Evolutionary conservation across 2,113 vertebrate species (phyloP), one percentile per base, ranked within the genome.

Genomic region (Myotis davidii): DNA sequence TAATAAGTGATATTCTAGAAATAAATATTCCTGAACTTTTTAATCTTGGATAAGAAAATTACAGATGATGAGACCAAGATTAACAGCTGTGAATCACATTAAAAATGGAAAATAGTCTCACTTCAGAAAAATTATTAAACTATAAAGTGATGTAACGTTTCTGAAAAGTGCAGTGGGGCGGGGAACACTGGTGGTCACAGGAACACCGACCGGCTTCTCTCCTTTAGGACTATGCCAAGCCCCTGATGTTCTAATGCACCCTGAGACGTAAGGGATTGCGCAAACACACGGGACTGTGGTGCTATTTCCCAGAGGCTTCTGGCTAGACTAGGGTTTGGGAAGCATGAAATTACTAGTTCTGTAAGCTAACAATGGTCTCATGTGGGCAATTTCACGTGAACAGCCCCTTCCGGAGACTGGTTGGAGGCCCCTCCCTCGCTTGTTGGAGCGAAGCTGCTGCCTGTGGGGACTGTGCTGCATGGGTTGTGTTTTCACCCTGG

Each of bases 391-490:
- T n/a, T 48, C 56, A 10, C 0, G 37, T 0, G 34, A 10, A 0
- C 17, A 25, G 1, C 32, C 72, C 2, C 11, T 18, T 3, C 12
- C 25, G 10, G 25, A 61, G 59, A 11, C 59, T 25, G 59, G 59
- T 4, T 59, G 59, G 59, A 27, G 59, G 59, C 59, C 23, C 23
- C 21, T 1, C 32, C 2, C n/a, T 42, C 45, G 17, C 34, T 20
- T 11, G 2, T 8, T 0, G 6, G 27, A 16, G 42, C 0, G 5
- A 13, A 8, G 82, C 3, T 0, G 3, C 10, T 2, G 64, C 39
- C 2, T 0, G 6, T 0, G 2, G 27, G 45, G 13, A 14, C 39
- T 2, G 9, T 9, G 17, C 23, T 8, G 42, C 6, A 5, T 0
- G 3, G 0, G 0, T 6, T 61, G 52, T n/a, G 12, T 5, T 6